Evolutionary conservation across 2,113 vertebrate genomes (phyloP).

Genomic region (Urocynchramus pylzowi): DNA sequence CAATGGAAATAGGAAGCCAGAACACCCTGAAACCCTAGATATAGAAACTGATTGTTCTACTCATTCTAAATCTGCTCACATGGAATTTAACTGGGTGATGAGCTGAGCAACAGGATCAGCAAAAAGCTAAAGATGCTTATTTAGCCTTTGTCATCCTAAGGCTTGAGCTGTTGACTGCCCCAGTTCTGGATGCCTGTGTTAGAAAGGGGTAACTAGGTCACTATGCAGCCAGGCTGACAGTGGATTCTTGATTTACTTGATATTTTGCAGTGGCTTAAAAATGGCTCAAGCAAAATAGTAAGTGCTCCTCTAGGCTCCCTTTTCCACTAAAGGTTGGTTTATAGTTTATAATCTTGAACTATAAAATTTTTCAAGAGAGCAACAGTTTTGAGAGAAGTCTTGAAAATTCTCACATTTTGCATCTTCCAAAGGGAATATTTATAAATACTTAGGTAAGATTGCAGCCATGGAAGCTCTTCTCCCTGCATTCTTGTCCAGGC

Average conservation of each 20-base stretch:
- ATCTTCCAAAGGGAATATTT: background rate
- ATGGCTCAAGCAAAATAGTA: background rate
- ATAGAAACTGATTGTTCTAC: background rate
- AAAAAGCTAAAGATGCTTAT: background rate
- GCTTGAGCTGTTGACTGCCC: background rate
- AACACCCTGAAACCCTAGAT: background rate
- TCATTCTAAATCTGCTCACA: background rate
- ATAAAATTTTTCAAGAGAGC: background rate
- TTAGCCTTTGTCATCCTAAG: background rate
- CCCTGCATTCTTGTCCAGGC: background rate
- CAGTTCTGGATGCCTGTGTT: background rate
- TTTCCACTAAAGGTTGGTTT: background rate
- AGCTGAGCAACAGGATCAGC: background rate
- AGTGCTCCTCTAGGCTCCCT: background rate
- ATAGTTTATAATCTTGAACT: background rate
- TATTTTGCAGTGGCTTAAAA: background rate
- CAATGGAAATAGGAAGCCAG: background rate
- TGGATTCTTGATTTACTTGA: background rate
- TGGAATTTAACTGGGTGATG: background rate
- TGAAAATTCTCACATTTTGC: background rate
- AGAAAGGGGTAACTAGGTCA: background rate
- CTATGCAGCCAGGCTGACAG: rapidly evolving
- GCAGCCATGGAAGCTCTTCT: background rate
- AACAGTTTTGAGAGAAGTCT: background rate
- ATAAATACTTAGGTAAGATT: background rate